These are phyloP conservation scores for Amphilophus citrinellus DNA, from an alignment of 2,113 vertebrate genomes.

Conservation along the genomic window DNA sequence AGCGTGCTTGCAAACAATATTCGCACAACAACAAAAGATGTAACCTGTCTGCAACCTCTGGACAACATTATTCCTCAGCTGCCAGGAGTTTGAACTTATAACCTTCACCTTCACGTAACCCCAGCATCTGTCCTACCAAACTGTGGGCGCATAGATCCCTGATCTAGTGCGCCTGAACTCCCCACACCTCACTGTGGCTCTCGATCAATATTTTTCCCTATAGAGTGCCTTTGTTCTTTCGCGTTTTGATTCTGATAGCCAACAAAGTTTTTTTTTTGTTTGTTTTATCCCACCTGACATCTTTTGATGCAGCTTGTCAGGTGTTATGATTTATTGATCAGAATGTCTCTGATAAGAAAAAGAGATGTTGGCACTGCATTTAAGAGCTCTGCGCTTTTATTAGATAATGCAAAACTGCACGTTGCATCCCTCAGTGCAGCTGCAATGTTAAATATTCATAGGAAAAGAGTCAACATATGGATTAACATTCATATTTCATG, in stretches of 20 bases:
- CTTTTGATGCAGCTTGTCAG: conserved; percentile 65
- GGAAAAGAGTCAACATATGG: conserved; percentile 68
- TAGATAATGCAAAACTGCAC: conserved; percentile 26
- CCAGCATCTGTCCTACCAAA: conserved; percentile 63
- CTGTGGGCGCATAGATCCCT: conserved; percentile 44
- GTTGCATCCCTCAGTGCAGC: conserved; percentile 24
- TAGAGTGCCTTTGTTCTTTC: conserved; percentile 63
- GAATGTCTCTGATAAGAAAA: conserved; percentile 35
- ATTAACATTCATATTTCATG: conserved; percentile 79
- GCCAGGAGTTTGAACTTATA: conserved; percentile 47
- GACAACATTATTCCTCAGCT: conserved; percentile 37
- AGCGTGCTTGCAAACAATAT: conserved; percentile 6
- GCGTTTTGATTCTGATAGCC: conserved; percentile 62
- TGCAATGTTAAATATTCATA: conserved; percentile 76
- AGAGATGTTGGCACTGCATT: conserved; percentile 32
- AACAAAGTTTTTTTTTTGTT: conserved; percentile 36
- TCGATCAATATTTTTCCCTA: conserved; percentile 66
- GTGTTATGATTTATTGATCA: conserved; percentile 72
- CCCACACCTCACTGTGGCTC: conserved; percentile 57
- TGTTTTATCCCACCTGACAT: conserved; percentile 32
- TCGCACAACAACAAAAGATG: conserved; percentile 16
- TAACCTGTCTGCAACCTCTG: conserved; percentile 34
- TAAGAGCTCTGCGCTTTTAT: conserved; percentile 36
- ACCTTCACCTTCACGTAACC: conserved; percentile 71
- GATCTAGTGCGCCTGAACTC: conserved; percentile 58